Evolutionary conservation across 2,113 vertebrate genomes (phyloP).

Genomic region (Grus americana): DNA sequence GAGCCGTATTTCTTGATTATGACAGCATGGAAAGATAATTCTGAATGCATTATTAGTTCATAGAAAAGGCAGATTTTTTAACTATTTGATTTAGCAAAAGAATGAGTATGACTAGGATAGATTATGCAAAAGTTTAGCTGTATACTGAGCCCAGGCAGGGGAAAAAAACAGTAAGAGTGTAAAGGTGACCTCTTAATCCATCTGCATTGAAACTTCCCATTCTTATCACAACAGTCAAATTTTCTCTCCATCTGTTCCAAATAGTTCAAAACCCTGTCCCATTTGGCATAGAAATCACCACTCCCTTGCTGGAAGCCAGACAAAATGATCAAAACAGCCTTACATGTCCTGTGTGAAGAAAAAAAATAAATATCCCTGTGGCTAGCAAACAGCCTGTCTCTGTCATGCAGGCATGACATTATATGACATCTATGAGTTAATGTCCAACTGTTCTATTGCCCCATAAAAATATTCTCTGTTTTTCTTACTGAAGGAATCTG

Average conservation of each 20-base stretch:
- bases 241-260: conserved; percentile 3
- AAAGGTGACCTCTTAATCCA: background rate
- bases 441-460: background rate
- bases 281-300: background rate
- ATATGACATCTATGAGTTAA: background rate
- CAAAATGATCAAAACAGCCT: background rate
- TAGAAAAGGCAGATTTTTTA: background rate
- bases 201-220: background rate
- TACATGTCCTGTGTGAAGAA: background rate
- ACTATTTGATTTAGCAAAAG: background rate
- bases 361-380: background rate
- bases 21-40: background rate
- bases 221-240: background rate
- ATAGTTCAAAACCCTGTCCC: background rate
- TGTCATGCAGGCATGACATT: background rate
- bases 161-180: background rate
- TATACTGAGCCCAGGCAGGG: background rate
- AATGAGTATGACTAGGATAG: background rate
- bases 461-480: background rate
- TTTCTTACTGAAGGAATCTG: background rate
- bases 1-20: background rate
- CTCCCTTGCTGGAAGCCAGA: background rate
- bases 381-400: background rate
- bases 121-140: background rate
- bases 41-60: background rate